These are phyloP conservation scores for Drosophila quinaria DNA, from an alignment of 2,888 invertebrate genomes.

Conservation along the genomic window DNA sequence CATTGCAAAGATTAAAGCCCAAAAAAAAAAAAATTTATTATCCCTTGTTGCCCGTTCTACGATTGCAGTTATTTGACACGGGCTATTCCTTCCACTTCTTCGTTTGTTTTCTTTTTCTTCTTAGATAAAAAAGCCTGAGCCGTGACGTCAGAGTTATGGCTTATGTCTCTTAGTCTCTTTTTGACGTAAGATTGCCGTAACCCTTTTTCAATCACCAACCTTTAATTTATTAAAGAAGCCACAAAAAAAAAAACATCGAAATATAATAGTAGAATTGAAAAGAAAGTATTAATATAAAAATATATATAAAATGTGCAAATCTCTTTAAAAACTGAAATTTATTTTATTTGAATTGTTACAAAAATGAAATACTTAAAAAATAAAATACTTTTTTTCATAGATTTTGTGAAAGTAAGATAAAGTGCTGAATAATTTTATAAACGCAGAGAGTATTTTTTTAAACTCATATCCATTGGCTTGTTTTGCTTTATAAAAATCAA, in stretches of 20 bases:
- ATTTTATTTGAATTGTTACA: too few relatives aligned
- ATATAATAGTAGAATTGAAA: not conserved
- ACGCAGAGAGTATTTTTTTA: too few relatives aligned
- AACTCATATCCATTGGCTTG: too few relatives aligned
- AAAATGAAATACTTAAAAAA: too few relatives aligned
- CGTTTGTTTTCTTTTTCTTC: not conserved
- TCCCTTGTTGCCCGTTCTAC: not conserved
- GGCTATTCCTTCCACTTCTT: not conserved
- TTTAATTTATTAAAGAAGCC: conserved; percentile 16
- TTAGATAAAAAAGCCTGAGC: not conserved
- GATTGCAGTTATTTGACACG: not conserved
- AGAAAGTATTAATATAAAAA: too few relatives aligned
- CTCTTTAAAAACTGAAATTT: too few relatives aligned
- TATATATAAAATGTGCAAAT: too few relatives aligned
- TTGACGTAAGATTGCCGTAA: conserved; percentile 7
- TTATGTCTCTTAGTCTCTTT: not conserved
- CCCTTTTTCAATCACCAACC: conserved; percentile 5
- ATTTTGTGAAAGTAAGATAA: too few relatives aligned
- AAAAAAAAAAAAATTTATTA: not conserved
- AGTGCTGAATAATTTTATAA: too few relatives aligned
- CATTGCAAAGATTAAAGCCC: not conserved
- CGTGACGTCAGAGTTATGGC: conserved; percentile 10
- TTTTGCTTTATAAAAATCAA: too few relatives aligned
- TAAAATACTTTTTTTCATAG: too few relatives aligned
- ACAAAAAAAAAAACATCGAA: not conserved